Conservation (phyloP, 2,888 invertebrate species). For the Drymonia ruficornis region DNA sequence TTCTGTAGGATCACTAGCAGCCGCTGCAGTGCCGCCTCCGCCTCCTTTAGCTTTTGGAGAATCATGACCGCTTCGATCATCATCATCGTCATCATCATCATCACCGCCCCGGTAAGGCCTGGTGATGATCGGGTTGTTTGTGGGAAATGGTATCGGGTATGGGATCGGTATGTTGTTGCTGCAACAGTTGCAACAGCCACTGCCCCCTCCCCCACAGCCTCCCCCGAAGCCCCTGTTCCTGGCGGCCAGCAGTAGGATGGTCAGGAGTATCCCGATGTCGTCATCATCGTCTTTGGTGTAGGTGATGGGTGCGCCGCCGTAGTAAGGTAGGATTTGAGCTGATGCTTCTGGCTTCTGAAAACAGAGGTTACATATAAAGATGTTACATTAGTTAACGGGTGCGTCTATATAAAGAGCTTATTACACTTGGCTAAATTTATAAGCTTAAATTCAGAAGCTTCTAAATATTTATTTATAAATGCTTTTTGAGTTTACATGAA, state of each 20-base stretch:
- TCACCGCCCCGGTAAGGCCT: slow-evolving; percentile 7
- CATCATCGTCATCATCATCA: slow-evolving; percentile 20
- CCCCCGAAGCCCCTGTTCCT: slow-evolving; percentile 43
- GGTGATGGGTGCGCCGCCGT: slow-evolving; percentile 44
- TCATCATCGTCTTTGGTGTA: slow-evolving; percentile 51
- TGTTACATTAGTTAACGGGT: too few relatives aligned
- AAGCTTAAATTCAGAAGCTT: too few relatives aligned
- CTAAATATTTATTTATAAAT: too few relatives aligned
- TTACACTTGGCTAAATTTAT: too few relatives aligned
- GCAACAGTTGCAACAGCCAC: slow-evolving; percentile 48
- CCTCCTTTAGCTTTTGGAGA: slow-evolving; percentile 2
- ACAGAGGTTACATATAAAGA: background rate
- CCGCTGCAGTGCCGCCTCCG: slow-evolving; percentile 8
- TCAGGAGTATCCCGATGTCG: slow-evolving; percentile 60
- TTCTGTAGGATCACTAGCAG: slow-evolving; percentile 15
- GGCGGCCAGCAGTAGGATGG: slow-evolving; percentile 56
- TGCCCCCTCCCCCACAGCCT: slow-evolving; percentile 22
- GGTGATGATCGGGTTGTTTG: slow-evolving; percentile 54
- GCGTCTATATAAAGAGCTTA: too few relatives aligned
- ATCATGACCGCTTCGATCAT: slow-evolving; percentile 12
- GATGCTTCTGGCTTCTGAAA: slow-evolving; percentile 48
- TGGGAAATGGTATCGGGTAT: slow-evolving; percentile 62
- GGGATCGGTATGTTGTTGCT: slow-evolving; percentile 56
- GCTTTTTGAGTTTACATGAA: too few relatives aligned
- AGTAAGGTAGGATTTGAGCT: slow-evolving; percentile 39